Base-by-base conservation (phyloP, 2,113 vertebrate species). In the Numenius arquata region DNA sequence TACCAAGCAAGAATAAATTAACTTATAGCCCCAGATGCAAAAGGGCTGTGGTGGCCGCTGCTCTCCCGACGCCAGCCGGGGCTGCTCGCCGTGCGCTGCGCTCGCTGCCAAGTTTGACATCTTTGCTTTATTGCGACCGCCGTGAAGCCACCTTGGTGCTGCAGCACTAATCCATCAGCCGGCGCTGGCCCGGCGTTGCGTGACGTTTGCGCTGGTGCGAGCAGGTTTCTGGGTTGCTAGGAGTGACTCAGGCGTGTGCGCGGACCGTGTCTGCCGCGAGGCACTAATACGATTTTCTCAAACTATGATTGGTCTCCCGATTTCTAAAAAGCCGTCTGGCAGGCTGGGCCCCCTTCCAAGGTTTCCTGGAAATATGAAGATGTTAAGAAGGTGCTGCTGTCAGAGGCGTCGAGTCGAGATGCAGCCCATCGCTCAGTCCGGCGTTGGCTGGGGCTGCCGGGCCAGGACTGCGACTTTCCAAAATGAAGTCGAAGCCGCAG, bases 321-420 rank as follows among this genome's bases (percentile, higher is more conserved):
- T 85, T 88, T 95, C 88, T 83, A 67, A 85, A 78, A 90, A 52
- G 36, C 66, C 0, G 5, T 74, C 88, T 91, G 93, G 82, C 62
- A 83, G 70, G 58, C 87, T 89, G 73, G 95, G 85, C 76, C 45
- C n/a, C 41, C 50, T 89, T 91, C 95, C 93, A 95, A 68, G 59
- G 11, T 86, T 95, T 94, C 56, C 88, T 94, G 88, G 89, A 91
- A 90, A 72, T 68, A 55, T 5, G 40, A 65, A 86, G 70, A 61
- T 61, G 78, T 73, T 47, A 43, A 45, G 77, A 83, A 87, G 84
- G 77, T 80, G 66, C 45, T 66, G 67, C 79, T n/a, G 47, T 53
- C 50, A 41, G 68, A 56, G 26, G 23, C 6, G 1, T 32, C 3
- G 3, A 59, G 56, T 61, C 41, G 38, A 63, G 40, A 34, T 22